Base-by-base conservation (phyloP, 2,888 invertebrate species). In the Drosophila siamana region DNA sequence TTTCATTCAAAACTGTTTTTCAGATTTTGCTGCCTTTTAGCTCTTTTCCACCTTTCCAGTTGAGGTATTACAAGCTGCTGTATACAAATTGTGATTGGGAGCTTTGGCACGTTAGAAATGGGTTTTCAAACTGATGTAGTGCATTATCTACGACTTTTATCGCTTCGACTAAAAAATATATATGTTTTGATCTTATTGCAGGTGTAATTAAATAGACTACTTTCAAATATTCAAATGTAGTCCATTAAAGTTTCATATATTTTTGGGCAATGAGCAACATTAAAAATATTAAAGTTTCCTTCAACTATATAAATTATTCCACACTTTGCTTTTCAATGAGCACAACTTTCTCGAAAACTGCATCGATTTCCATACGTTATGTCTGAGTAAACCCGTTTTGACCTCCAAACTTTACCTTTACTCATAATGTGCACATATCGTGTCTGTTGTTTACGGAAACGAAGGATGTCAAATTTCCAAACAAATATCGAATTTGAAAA, bases 1-100 rank as follows among this genome's bases (percentile, higher is more conserved):
- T 64, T 78, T 84, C 75, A 69, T 73, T 80, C 69, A 69, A 67
- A 76, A 63, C 51, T 46, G 50, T 56, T 72, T 55, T 56, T 70
- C 47, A 60, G 46, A 59, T 63, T 44, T 61, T 46, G 28, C 55
- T 50, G 48, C 22, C 38, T 36, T 5, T 28, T 33, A 33, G 33
- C 16, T 16, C 13, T 26, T 28, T 51, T 26, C 36, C 46, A 24
- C 43, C 13, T 52, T 56, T 50, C 11, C 2, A 24, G 56, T 22
- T 47, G 48, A 16, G 44, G 59, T 56, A 66, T 52, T 57, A 22
- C 48, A 28, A 19, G 46, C 19, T 19, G 44, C 11, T 15, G 33
- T 28, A 9, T 9, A 13, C 26, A 54, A 52, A 41, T 16, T 52
- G n/a, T 7, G 38, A 52, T 50, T 50, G 9, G 5, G 1, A 26